These are phyloP conservation scores for Uropetala carovei DNA, from an alignment of 2,888 invertebrate genomes.

Conservation along the genomic window DNA sequence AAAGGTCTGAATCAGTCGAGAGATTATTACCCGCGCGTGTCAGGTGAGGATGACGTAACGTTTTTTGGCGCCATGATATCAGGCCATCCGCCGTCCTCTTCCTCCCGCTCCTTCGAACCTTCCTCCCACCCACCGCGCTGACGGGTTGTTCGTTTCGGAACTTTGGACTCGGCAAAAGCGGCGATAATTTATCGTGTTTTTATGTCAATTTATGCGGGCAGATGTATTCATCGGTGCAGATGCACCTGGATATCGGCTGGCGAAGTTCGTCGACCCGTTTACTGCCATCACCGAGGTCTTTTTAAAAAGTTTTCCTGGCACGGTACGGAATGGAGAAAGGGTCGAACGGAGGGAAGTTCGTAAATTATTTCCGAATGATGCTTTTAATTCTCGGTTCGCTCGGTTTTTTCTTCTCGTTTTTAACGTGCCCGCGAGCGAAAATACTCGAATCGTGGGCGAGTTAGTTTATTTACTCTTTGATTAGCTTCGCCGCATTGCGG, in stretches of 20 bases:
- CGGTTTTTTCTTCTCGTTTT: not conserved
- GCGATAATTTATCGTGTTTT: not conserved
- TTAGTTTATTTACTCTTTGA: slow-evolving; percentile 52
- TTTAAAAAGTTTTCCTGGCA: not conserved
- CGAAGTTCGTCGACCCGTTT: slow-evolving; percentile 38
- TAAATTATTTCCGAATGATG: slow-evolving; percentile 10
- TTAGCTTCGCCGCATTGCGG: slow-evolving; percentile 52
- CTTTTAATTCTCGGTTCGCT: not conserved
- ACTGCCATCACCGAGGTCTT: not conserved
- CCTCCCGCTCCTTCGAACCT: too few relatives aligned
- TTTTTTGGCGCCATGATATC: not conserved
- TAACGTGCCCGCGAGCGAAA: not conserved
- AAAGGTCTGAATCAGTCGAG: slow-evolving; percentile 4
- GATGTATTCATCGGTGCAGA: slow-evolving; percentile 53
- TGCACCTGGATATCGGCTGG: slow-evolving; percentile 42
- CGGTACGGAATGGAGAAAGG: not conserved
- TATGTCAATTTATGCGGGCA: not conserved
- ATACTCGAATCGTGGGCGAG: not conserved
- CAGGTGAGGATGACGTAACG: slow-evolving; percentile 4
- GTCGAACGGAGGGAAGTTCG: not conserved
- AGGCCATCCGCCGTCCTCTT: not conserved
- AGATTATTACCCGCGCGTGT: slow-evolving; percentile 1
- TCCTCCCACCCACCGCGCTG: not conserved
- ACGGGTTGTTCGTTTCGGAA: not conserved
- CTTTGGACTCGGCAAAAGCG: not conserved